Evolutionary conservation across 2,888 invertebrate species (phyloP).

Genomic region (Mesochorus sp.): DNA sequence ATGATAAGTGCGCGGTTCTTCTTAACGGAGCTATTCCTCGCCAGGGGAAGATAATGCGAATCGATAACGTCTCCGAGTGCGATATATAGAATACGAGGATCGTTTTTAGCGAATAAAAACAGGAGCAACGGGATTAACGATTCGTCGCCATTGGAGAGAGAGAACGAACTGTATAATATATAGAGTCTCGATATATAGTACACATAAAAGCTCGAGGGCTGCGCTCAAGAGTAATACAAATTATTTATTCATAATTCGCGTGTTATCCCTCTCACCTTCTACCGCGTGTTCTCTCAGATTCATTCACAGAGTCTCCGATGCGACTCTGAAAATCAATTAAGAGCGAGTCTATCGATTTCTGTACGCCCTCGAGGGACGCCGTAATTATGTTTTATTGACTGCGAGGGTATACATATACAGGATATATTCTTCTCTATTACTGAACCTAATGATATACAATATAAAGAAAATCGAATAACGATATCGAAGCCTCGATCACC

Average conservation of each 20-base stretch:
- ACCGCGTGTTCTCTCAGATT: slow-evolving; percentile 4
- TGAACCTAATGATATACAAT: slow-evolving; percentile 45
- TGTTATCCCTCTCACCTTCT: slow-evolving; percentile 3
- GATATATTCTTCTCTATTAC: slow-evolving; percentile 36
- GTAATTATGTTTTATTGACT: slow-evolving; percentile 64
- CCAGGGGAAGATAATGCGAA: slow-evolving; percentile 48
- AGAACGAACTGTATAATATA: slow-evolving; percentile 17
- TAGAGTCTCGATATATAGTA: too few species aligned
- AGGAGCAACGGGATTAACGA: slow-evolving; percentile 54
- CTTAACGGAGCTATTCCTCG: neutral
- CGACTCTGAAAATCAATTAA: slow-evolving; percentile 61
- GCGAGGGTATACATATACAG: slow-evolving; percentile 11
- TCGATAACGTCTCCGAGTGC: slow-evolving; percentile 51
- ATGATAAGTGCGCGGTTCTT: neutral
- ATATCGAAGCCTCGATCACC: slow-evolving; percentile 29
- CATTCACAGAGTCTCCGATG: slow-evolving; percentile 39
- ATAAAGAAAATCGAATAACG: slow-evolving; percentile 32
- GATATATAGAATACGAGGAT: slow-evolving; percentile 24
- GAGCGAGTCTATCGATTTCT: slow-evolving; percentile 59
- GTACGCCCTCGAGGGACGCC: slow-evolving; percentile 57
- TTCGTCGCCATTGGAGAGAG: neutral
- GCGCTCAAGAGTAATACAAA: slow-evolving; percentile 45
- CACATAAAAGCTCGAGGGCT: slow-evolving; percentile 35
- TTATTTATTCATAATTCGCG: slow-evolving; percentile 60
- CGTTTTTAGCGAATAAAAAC: slow-evolving; percentile 58